Percentiles rank a stretch among this genome's conserved stretches.
Evolutionary conservation across 2,888 invertebrate genomes (phyloP).

Genomic region (Apomyelois bistriatella): DNA sequence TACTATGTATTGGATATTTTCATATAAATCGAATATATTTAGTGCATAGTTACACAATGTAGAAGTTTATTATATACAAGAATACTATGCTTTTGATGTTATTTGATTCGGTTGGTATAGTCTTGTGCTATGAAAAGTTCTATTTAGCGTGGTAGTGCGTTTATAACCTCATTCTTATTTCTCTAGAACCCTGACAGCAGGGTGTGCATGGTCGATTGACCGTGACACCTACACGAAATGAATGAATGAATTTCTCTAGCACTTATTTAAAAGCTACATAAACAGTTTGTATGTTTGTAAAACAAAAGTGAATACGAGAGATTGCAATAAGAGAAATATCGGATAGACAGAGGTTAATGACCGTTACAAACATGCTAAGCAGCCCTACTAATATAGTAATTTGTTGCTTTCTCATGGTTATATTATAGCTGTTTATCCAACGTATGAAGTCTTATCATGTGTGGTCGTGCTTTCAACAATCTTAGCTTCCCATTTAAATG

Average conservation of each 20-base stretch:
- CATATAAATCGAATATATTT: constrained; percentile 40
- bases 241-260: too few species aligned
- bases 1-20: constrained; percentile 34
- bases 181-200: too few species aligned
- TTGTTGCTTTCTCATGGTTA: constrained; percentile 45
- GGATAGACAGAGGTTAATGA: background rate
- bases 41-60: constrained; percentile 44
- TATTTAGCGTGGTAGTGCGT: background rate
- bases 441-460: constrained; percentile 34
- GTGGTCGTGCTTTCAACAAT: constrained; percentile 46
- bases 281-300: too few species aligned
- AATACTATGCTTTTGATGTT: constrained; percentile 55
- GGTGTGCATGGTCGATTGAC: too few species aligned
- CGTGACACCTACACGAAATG: too few species aligned
- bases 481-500: constrained; percentile 17
- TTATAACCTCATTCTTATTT: background rate
- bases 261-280: too few species aligned
- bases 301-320: background rate
- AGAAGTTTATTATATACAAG: constrained; percentile 35
- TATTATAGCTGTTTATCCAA: constrained; percentile 43
- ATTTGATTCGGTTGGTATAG: constrained; percentile 43
- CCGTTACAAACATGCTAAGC: background rate
- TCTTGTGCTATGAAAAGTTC: constrained; percentile 10
- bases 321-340: background rate
- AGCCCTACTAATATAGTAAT: constrained; percentile 16